These are phyloP conservation scores for Tinamus guttatus DNA, from an alignment of 2,113 vertebrate species.

Conservation along the genomic window DNA sequence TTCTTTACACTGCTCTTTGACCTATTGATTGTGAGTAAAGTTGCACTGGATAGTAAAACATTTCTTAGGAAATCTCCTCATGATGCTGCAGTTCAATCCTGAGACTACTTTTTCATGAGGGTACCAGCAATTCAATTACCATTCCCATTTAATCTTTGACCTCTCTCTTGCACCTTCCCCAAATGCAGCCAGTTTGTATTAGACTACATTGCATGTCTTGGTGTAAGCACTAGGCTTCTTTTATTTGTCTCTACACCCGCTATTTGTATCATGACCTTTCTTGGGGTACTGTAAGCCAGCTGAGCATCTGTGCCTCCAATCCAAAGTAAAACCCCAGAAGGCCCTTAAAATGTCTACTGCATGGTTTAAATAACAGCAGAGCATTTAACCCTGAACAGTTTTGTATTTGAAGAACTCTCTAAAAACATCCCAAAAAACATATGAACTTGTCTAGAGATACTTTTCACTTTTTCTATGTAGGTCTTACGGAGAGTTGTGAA, in stretches of 20 bases:
- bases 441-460: neutral
- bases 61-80: neutral
- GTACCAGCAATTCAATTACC: neutral
- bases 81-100: neutral
- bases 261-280: neutral
- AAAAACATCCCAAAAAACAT: neutral
- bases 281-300: neutral
- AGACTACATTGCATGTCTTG: neutral
- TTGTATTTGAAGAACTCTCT: neutral
- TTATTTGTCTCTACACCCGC: neutral
- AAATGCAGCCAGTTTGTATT: neutral
- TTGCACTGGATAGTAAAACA: neutral
- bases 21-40: neutral
- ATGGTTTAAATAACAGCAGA: neutral
- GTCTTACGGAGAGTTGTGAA: neutral
- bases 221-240: neutral
- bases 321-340: neutral
- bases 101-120: neutral
- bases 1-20: neutral
- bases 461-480: neutral
- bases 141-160: neutral
- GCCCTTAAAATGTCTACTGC: neutral
- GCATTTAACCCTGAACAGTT: neutral
- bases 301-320: neutral
- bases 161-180: neutral